A percentile compares a stretch with the other conserved stretches of the same genome.
Conservation (phyloP, 2,888 invertebrate species). For the Eueremaeus valkanovi region DNA sequence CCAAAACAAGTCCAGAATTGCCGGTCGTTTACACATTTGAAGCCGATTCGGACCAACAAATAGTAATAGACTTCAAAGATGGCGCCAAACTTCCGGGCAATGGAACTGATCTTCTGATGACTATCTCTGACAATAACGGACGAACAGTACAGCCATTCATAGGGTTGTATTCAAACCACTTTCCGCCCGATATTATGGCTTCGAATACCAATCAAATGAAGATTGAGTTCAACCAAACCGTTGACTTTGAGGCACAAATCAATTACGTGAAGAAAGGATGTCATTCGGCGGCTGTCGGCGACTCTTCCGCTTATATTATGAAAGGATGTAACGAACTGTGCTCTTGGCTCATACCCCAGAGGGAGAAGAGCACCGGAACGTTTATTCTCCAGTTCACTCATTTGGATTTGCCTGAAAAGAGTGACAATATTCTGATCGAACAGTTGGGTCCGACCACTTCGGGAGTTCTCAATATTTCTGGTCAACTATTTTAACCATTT, state of each 20-base stretch:
- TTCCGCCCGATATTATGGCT: constrained; percentile 25
- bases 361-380: background rate
- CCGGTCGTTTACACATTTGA: background rate
- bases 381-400: constrained; percentile 11
- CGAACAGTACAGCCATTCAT: background rate
- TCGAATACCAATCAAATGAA: background rate
- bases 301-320: background rate
- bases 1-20: background rate
- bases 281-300: background rate
- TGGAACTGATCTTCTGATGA: background rate
- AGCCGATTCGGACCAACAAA: background rate
- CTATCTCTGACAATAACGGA: background rate
- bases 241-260: background rate
- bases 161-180: background rate
- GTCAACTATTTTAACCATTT: background rate
- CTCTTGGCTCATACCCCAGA: constrained; percentile 19
- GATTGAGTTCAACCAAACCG: constrained; percentile 1
- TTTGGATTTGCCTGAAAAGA: background rate
- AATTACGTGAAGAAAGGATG: background rate
- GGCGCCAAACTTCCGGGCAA: background rate
- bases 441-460: background rate
- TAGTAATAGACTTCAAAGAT: background rate
- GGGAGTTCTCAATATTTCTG: background rate
- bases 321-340: background rate
- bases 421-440: background rate